These are phyloP conservation scores for Darevskia mixta DNA, from an alignment of 2,797 vertebrate genomes.

Conservation along the genomic window DNA sequence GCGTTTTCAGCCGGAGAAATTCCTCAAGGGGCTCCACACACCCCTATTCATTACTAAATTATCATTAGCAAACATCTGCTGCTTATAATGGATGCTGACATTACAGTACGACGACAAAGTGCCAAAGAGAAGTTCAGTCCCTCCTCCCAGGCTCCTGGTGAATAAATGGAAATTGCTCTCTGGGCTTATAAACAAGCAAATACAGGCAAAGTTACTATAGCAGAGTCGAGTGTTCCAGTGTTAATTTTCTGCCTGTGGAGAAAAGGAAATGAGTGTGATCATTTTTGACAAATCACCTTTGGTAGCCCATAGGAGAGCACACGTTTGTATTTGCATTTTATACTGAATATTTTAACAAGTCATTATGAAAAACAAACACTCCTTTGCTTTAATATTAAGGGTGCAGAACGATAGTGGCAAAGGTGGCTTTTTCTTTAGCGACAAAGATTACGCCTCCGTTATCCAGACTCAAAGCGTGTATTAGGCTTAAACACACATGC, in stretches of 20 bases:
- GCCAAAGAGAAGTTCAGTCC: neutral
- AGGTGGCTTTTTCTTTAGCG: constrained; percentile 32
- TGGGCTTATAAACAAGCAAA: constrained; percentile 16
- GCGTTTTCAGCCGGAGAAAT: neutral
- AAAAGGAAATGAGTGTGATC: constrained; percentile 38
- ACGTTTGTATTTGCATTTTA: constrained; percentile 49
- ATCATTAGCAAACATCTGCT: constrained; percentile 30
- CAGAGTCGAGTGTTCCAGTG: neutral
- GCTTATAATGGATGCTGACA: constrained; percentile 29
- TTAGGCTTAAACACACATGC: neutral
- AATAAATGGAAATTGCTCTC: constrained; percentile 21
- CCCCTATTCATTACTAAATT: constrained; percentile 11
- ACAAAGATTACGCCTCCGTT: constrained; percentile 22
- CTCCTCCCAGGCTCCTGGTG: neutral
- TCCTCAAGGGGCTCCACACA: neutral
- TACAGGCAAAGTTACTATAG: constrained; percentile 35
- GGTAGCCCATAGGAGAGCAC: constrained; percentile 13
- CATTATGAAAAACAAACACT: constrained; percentile 3
- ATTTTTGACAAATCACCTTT: constrained; percentile 44
- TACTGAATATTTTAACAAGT: constrained; percentile 49
- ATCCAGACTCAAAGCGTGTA: constrained; percentile 25
- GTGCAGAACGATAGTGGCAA: neutral
- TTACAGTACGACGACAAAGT: neutral
- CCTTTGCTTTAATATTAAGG: constrained; percentile 48
- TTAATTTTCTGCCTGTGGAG: constrained; percentile 56